Base-by-base conservation (phyloP, 2,888 invertebrate genomes). In the Cistogaster globosa region DNA sequence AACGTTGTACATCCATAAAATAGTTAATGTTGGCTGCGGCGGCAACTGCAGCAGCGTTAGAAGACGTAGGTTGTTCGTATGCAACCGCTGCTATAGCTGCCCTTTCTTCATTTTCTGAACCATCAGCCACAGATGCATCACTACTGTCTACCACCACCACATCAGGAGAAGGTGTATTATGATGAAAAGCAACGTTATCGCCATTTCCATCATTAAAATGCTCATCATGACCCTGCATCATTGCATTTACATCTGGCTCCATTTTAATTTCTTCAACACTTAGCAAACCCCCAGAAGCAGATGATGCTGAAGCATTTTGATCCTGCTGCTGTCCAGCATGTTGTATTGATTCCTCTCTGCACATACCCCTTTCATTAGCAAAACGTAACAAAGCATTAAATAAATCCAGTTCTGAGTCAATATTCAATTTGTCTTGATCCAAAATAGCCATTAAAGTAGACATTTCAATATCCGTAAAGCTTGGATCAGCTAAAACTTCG, bases 391-490 rank as follows among this genome's bases (percentile, higher is more conserved):
- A 93, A 0, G 96, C 97, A 85, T 95, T 94, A 91, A 97, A 97
- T 53, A 97, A 91, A 88, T 96, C 96, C 89, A 96, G 90, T 91
- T 97, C 97, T 1, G 96, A 96, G 87, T 94, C 94, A 38, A 97
- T 94, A 87, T 95, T 95, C 32, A 97, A 92, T 74, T 95, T 94
- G 60, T 96, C 95, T 87, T 96, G 94, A 38, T 96, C 96, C 77
- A 97, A 94, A 58, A 97, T 94, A 0, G 95, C 96, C 80, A 96
- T 93, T 45, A 97, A 93, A 0, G 97, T 97, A 67, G 94, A 94
- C 2, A 96, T 91, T 88, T 97, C 96, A 0, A 96, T 95, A 79
- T 97, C 97, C 84, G 95, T 95, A 92, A 97, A 97, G 88, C 95
- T 96, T 22, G 94, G 93, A 90, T 97, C 96, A 0, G 94, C 94